Evolutionary conservation across 2,888 invertebrate species (phyloP).

Genomic region (Dyspetes luteomarginatus): DNA sequence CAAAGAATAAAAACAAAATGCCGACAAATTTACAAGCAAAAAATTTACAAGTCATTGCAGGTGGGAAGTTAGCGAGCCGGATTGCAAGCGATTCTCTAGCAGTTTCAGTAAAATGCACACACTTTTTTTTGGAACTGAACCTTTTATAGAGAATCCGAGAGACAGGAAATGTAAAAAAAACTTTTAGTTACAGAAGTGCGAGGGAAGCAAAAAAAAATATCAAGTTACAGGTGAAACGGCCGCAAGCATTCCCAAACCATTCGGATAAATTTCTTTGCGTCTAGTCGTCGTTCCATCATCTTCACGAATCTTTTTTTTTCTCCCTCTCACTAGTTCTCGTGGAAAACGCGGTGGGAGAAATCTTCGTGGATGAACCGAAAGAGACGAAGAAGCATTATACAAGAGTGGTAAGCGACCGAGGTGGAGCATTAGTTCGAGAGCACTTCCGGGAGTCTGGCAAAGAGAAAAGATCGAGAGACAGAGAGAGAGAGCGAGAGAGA

Average conservation of each 20-base stretch:
- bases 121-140: constrained; percentile 1
- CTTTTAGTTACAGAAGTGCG: constrained; percentile 12
- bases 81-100: not conserved
- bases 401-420: constrained; percentile 47
- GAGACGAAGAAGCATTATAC: constrained; percentile 50
- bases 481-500: constrained; percentile 2
- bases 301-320: constrained; percentile 10
- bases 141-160: constrained; percentile 13
- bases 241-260: constrained; percentile 57
- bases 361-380: constrained; percentile 45
- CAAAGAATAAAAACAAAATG: too few relatives aligned
- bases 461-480: constrained; percentile 33
- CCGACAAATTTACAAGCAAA: too few relatives aligned
- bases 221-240: constrained; percentile 59
- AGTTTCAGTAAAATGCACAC: constrained; percentile 27
- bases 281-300: constrained; percentile 24
- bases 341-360: constrained; percentile 19
- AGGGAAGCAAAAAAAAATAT: constrained; percentile 29
- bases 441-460: constrained; percentile 56
- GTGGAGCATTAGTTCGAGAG: constrained; percentile 63
- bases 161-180: constrained; percentile 30
- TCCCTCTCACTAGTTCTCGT: not conserved
- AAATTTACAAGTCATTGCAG: too few relatives aligned
- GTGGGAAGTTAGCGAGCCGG: not conserved
- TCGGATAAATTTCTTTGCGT: constrained; percentile 58